Percentiles rank a stretch among this genome's conserved stretches.
Conservation (phyloP, 2,113 vertebrate genomes). For the Rhabdornis inornatus region DNA sequence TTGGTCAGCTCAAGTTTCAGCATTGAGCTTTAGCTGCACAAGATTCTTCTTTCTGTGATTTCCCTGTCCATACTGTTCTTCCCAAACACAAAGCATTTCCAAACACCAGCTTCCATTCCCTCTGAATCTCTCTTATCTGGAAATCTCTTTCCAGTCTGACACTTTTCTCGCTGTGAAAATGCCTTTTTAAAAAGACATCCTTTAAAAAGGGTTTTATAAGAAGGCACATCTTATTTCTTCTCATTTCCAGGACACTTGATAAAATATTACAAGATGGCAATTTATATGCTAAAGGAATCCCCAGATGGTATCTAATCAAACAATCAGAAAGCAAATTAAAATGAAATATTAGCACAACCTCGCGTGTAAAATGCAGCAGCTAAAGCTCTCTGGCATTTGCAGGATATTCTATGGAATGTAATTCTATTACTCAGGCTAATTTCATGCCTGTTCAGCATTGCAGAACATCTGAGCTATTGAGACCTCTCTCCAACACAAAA, state of each 20-base stretch:
- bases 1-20: not conserved
- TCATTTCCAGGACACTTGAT: conserved; percentile 15
- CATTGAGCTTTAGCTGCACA: not conserved
- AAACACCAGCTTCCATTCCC: not conserved
- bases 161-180: not conserved
- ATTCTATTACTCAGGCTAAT: conserved; percentile 47
- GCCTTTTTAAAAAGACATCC: not conserved
- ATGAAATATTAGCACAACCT: conserved; percentile 54
- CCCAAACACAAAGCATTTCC: not conserved
- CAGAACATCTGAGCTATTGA: conserved; percentile 32
- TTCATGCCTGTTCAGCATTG: conserved; percentile 29
- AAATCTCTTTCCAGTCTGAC: not conserved
- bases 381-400: not conserved
- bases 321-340: conserved; percentile 76
- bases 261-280: conserved; percentile 33
- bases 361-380: conserved; percentile 39
- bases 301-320: conserved; percentile 66
- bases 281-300: conserved; percentile 55
- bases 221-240: not conserved
- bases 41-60: not conserved
- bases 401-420: conserved; percentile 32
- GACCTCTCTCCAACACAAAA: not conserved
- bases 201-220: not conserved
- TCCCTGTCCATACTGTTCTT: not conserved
- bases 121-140: not conserved